These are phyloP conservation scores for Ostrea denselamellosa DNA, from an alignment of 1,140 invertebrate species.

Conservation along the genomic window DNA sequence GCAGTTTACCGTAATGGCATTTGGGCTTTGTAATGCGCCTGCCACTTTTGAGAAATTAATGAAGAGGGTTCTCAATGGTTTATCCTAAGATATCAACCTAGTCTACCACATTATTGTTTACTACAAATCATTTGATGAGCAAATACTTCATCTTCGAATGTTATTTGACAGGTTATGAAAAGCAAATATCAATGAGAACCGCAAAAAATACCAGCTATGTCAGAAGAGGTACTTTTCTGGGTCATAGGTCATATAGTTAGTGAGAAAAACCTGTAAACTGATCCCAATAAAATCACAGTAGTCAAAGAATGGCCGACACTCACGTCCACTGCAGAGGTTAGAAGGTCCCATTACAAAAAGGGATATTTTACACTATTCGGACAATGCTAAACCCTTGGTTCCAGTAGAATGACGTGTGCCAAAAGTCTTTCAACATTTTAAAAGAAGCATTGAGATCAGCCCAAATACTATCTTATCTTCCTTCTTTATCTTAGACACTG, in stretches of 20 bases:
- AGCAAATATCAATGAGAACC: slow-evolving; percentile 56
- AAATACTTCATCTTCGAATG: slow-evolving; percentile 43
- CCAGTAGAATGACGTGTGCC: slow-evolving; percentile 53
- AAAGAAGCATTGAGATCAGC: slow-evolving; percentile 44
- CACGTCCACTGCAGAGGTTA: slow-evolving; percentile 30
- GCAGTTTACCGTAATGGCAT: slow-evolving; percentile 54
- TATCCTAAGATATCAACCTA: slow-evolving; percentile 50
- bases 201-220: slow-evolving; percentile 61
- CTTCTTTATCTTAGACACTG: slow-evolving; percentile 26
- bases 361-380: slow-evolving; percentile 43
- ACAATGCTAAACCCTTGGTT: slow-evolving; percentile 54
- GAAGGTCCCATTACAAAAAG: slow-evolving; percentile 53
- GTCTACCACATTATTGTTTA: slow-evolving; percentile 63
- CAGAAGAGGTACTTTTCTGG: slow-evolving; percentile 54
- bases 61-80: slow-evolving; percentile 57
- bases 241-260: slow-evolving; percentile 53
- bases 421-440: neutral
- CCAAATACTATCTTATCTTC: slow-evolving; percentile 57
- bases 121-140: slow-evolving; percentile 48
- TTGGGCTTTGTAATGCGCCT: slow-evolving; percentile 66
- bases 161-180: slow-evolving; percentile 53
- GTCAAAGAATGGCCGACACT: slow-evolving; percentile 50
- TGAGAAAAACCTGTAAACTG: slow-evolving; percentile 40
- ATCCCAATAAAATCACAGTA: slow-evolving; percentile 48
- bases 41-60: slow-evolving; percentile 67